Conservation (phyloP, 2,797 vertebrate genomes). For the Morelia viridis region DNA sequence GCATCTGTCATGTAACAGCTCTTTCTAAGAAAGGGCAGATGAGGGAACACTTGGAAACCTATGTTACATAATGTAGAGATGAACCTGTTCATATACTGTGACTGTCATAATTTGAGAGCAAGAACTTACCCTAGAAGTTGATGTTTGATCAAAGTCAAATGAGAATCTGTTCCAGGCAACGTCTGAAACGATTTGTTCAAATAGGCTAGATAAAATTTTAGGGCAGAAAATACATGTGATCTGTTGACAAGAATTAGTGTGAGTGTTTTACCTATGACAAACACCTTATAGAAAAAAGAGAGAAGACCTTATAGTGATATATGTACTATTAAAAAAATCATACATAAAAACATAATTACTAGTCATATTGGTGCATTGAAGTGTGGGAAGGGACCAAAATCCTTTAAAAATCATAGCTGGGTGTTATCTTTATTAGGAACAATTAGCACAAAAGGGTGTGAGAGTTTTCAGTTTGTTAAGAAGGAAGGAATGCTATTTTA, state of each 20-base stretch:
- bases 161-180: not conserved
- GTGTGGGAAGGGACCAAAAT: not conserved
- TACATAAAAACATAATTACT: not conserved
- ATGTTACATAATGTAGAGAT: not conserved
- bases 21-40: slow-evolving; percentile 54
- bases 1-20: slow-evolving; percentile 35
- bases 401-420: not conserved
- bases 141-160: slow-evolving; percentile 26
- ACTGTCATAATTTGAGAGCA: slow-evolving; percentile 28
- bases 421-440: not conserved
- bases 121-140: slow-evolving; percentile 41
- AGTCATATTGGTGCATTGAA: not conserved
- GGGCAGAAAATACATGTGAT: not conserved
- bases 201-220: not conserved
- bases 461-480: not conserved
- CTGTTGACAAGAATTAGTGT: not conserved
- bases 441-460: not conserved
- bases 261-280: not conserved
- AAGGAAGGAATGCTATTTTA: not conserved
- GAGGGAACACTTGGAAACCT: slow-evolving; percentile 35
- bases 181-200: slow-evolving; percentile 8
- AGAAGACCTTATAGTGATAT: not conserved
- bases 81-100: not conserved
- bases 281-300: not conserved
- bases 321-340: not conserved